Conservation (phyloP, 2,888 invertebrate genomes). For the Oscheius myriophilus region DNA sequence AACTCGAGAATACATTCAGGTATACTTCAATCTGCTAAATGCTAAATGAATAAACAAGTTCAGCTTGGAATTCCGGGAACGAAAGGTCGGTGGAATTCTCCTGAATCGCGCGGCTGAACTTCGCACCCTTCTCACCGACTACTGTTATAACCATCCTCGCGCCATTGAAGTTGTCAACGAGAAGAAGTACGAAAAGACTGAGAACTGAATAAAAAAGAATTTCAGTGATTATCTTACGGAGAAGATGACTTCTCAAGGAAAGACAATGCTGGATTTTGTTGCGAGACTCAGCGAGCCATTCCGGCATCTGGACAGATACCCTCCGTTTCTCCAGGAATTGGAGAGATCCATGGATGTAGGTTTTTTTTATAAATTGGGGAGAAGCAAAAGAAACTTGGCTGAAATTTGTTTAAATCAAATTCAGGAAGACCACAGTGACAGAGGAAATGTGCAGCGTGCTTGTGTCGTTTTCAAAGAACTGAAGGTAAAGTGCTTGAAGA, state of each 20-base stretch:
- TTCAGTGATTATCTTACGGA: slow-evolving; percentile 11
- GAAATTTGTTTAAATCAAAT: too few relatives aligned
- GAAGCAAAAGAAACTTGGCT: too few relatives aligned
- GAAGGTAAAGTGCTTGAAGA: slow-evolving; percentile 78
- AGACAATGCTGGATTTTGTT: slow-evolving; percentile 88
- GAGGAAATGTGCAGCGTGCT: slow-evolving; percentile 95
- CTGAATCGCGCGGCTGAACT: slow-evolving; percentile 77
- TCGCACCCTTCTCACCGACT: slow-evolving; percentile 85
- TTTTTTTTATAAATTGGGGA: slow-evolving; percentile 16
- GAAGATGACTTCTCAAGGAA: slow-evolving; percentile 77
- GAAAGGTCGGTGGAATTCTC: slow-evolving; percentile 90
- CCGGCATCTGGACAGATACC: slow-evolving; percentile 91
- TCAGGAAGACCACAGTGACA: slow-evolving; percentile 87
- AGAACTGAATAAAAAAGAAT: not conserved
- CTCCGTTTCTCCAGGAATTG: slow-evolving; percentile 85
- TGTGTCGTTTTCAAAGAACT: slow-evolving; percentile 93
- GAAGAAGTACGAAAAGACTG: slow-evolving; percentile 79
- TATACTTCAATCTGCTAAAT: not conserved
- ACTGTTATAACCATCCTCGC: slow-evolving; percentile 91
- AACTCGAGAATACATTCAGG: slow-evolving; percentile 34
- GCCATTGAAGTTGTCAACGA: slow-evolving; percentile 92
- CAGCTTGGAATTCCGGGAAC: slow-evolving; percentile 74
- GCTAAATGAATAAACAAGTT: not conserved
- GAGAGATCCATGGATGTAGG: slow-evolving; percentile 86
- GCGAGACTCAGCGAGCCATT: slow-evolving; percentile 94